Percentiles rank a stretch among this genome's conserved stretches.
Evolutionary conservation across 2,888 invertebrate species (phyloP).

Genomic region (Chrysolina haemoptera): DNA sequence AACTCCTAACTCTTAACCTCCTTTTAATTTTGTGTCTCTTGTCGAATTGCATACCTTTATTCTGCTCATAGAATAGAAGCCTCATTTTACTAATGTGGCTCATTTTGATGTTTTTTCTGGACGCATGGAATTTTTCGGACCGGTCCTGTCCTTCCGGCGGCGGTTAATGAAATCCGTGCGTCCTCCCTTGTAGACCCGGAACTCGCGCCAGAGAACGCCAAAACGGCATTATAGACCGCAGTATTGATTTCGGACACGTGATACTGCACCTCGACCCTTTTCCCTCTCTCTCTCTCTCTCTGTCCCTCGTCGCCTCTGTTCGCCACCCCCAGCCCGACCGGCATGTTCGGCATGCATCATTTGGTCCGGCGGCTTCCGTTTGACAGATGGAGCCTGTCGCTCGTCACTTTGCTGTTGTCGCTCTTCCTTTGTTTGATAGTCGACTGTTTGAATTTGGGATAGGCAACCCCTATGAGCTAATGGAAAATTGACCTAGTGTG

Average conservation of each 20-base stretch:
- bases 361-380: slow-evolving; percentile 56
- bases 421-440: slow-evolving; percentile 13
- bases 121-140: neutral
- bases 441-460: neutral
- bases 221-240: slow-evolving; percentile 61
- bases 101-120: too few species aligned
- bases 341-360: slow-evolving; percentile 20
- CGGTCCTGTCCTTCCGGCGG: slow-evolving; percentile 29
- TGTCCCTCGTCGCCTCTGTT: slow-evolving; percentile 24
- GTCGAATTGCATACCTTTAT: too few species aligned
- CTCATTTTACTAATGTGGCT: too few species aligned
- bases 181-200: slow-evolving; percentile 52
- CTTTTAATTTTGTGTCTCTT: too few species aligned
- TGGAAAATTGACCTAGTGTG: too few species aligned
- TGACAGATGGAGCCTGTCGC: slow-evolving; percentile 59
- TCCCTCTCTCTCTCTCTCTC: neutral
- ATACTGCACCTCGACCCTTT: slow-evolving; percentile 40
- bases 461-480: too few species aligned
- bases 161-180: slow-evolving; percentile 52
- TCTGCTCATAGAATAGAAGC: too few species aligned
- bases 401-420: slow-evolving; percentile 50
- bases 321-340: slow-evolving; percentile 35
- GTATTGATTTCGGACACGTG: slow-evolving; percentile 62
- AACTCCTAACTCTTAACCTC: too few species aligned
- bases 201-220: slow-evolving; percentile 39